A percentile compares a stretch with the other conserved stretches of the same genome.
phyloP scores from a whole-genome alignment of 35 echinoderm and acorn worm genomes.

The Heliocidaris erythrogramma region DNA sequence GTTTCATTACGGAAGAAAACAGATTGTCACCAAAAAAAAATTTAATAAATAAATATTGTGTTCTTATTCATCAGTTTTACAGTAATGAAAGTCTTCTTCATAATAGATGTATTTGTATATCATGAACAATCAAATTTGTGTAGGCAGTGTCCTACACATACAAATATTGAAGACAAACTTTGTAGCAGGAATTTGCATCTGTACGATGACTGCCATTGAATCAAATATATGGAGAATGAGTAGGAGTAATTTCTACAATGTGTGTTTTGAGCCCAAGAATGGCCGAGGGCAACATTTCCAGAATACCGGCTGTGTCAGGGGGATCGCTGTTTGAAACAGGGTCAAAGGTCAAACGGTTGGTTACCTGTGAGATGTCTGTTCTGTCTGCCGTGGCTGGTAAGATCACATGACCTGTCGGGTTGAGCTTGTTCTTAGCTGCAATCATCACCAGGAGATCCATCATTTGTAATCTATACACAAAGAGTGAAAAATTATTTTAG shows the following conservation, averaged over 20 bases:
- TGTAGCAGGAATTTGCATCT: too few species aligned
- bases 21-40: too few species aligned
- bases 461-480: conserved; percentile 59
- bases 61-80: too few species aligned
- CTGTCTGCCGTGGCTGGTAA: conserved; percentile 54
- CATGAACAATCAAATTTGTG: too few species aligned
- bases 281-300: neutral
- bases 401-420: conserved; percentile 67
- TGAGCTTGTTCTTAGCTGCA: conserved; percentile 73
- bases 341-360: conserved; percentile 29
- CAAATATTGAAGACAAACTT: too few species aligned
- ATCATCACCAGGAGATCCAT: conserved; percentile 82
- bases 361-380: conserved; percentile 41
- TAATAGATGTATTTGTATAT: too few species aligned
- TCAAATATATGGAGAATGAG: too few species aligned
- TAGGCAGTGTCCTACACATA: too few species aligned
- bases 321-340: neutral
- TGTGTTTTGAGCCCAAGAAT: neutral
- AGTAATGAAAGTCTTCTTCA: too few species aligned
- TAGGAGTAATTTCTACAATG: neutral
- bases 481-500: neutral
- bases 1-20: too few species aligned
- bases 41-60: too few species aligned
- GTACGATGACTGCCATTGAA: too few species aligned
- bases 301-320: neutral